phyloP scores from a whole-genome alignment of 2,113 vertebrate genomes.

The Lucifuga dentata region DNA sequence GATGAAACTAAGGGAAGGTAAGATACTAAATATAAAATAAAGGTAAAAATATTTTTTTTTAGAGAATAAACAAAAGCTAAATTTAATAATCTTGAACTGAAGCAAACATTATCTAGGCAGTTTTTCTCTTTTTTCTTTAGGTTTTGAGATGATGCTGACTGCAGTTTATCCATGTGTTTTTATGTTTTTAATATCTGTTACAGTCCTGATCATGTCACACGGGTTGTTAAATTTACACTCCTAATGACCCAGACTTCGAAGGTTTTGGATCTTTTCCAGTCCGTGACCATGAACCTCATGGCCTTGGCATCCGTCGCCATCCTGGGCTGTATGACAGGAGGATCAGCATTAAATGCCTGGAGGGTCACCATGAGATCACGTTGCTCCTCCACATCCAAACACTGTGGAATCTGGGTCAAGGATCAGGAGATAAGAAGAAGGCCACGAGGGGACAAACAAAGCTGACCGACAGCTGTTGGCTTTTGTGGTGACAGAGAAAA shows the following conservation, averaged over 20 bases:
- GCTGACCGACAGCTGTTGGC: slow-evolving; percentile 44
- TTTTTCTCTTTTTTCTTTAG: not conserved
- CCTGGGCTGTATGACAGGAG: slow-evolving; percentile 59
- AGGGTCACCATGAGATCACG: slow-evolving; percentile 62
- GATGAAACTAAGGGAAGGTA: too few relatives aligned
- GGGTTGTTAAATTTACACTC: not conserved
- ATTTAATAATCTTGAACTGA: too few relatives aligned
- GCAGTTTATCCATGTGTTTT: not conserved
- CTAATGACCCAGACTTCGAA: slow-evolving; percentile 25
- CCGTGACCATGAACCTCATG: not conserved
- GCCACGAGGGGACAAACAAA: slow-evolving; percentile 18
- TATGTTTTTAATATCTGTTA: not conserved
- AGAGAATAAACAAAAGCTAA: too few relatives aligned
- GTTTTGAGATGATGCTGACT: not conserved
- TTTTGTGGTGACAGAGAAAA: slow-evolving; percentile 27
- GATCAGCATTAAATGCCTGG: slow-evolving; percentile 61
- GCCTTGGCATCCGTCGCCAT: slow-evolving; percentile 42
- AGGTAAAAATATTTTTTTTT: too few relatives aligned
- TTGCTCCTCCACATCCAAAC: slow-evolving; percentile 76
- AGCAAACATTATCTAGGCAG: too few relatives aligned
- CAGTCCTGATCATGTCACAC: not conserved
- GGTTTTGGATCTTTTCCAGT: slow-evolving; percentile 29
- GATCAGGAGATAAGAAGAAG: slow-evolving; percentile 17
- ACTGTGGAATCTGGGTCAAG: slow-evolving; percentile 72
- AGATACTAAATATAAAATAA: too few relatives aligned